Evolutionary conservation across 2,888 invertebrate species (phyloP).

Genomic region (Endomychus coccineus): DNA sequence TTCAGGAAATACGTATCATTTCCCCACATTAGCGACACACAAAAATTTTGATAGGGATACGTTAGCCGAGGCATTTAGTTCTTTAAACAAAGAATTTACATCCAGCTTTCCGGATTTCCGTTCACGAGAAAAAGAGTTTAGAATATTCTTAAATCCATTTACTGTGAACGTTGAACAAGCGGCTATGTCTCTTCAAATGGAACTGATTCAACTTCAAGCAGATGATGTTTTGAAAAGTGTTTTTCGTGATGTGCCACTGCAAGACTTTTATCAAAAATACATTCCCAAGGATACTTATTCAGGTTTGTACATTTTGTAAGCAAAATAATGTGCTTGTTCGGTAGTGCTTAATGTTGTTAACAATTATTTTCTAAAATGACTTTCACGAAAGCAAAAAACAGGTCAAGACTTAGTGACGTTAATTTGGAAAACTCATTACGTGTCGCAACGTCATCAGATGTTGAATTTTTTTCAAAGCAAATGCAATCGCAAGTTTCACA

Average conservation of each 20-base stretch:
- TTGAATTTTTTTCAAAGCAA: too few species aligned
- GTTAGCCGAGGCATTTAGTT: conserved; percentile 12
- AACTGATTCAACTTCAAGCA: conserved; percentile 17
- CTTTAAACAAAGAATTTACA: conserved; percentile 18
- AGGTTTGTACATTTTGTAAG: conserved; percentile 15
- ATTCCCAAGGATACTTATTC: conserved; percentile 14
- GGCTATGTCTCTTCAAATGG: conserved; percentile 15
- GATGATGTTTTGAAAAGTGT: conserved; percentile 12
- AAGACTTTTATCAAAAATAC: conserved; percentile 15
- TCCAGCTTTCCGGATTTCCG: conserved; percentile 15
- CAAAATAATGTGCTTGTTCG: too few species aligned
- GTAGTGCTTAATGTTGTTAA: conserved; percentile 4
- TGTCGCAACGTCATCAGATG: too few species aligned
- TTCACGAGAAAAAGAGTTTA: conserved; percentile 12
- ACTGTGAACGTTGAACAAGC: conserved; percentile 19
- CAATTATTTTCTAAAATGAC: too few species aligned
- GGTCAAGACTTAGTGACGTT: too few species aligned
- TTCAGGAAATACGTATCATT: conserved; percentile 13
- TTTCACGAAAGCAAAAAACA: too few species aligned
- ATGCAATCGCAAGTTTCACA: too few species aligned
- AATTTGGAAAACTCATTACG: too few species aligned
- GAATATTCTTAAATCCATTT: conserved; percentile 18
- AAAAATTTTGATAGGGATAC: conserved; percentile 10
- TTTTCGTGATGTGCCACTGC: too few species aligned
- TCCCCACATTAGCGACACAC: conserved; percentile 7